phyloP scores from a whole-genome alignment of 1,140 invertebrate genomes.

The Carcinoscorpius rotundicauda region DNA sequence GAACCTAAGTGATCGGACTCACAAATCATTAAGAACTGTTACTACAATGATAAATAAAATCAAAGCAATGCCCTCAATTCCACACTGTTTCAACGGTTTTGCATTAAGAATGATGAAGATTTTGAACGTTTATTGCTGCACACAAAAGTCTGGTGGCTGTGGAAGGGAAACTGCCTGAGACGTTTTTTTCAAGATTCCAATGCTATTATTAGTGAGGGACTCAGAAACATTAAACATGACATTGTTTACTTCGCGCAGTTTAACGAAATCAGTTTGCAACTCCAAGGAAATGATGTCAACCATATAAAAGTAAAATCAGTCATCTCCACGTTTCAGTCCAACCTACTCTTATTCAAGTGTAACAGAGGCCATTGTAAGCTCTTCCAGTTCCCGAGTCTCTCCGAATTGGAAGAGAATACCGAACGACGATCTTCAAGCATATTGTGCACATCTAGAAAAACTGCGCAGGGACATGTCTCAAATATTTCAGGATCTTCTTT shows the following conservation, averaged over 20 bases:
- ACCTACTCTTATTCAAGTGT: constrained; percentile 16
- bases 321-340: constrained; percentile 16
- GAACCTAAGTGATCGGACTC: constrained; percentile 16
- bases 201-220: constrained; percentile 9
- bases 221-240: constrained; percentile 11
- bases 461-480: constrained; percentile 16
- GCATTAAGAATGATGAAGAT: constrained; percentile 21
- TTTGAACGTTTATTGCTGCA: constrained; percentile 18
- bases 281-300: constrained; percentile 20
- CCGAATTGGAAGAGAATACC: constrained; percentile 5
- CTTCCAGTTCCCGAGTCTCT: constrained; percentile 15
- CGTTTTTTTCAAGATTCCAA: constrained; percentile 14
- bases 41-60: constrained; percentile 19
- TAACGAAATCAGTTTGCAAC: constrained; percentile 20
- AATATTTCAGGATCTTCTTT: constrained; percentile 21
- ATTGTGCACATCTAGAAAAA: constrained; percentile 6
- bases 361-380: constrained; percentile 6
- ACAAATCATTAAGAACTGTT: constrained; percentile 19
- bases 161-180: constrained; percentile 19
- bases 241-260: constrained; percentile 21
- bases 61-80: constrained; percentile 14
- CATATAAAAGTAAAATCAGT: constrained; percentile 17
- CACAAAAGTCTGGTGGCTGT: constrained; percentile 17
- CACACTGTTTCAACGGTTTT: constrained; percentile 20
- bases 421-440: constrained; percentile 4